Conservation (phyloP, 2,113 vertebrate genomes). For the Microtus pennsylvanicus region DNA sequence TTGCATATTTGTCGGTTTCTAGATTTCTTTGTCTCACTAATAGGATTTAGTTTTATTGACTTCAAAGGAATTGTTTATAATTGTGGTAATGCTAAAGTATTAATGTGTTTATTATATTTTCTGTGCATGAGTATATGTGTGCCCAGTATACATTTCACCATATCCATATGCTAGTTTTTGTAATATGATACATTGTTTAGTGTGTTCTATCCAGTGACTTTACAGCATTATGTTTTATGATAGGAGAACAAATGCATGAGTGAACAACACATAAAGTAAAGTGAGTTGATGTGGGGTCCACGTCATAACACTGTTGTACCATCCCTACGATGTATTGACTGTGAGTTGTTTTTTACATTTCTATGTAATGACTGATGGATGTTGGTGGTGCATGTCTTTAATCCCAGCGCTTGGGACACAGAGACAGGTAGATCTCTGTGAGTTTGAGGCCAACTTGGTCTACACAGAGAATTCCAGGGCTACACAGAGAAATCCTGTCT, state of each 20-base stretch:
- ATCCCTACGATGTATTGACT: not conserved
- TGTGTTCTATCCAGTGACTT: not conserved
- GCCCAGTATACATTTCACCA: not conserved
- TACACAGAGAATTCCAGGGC: not conserved
- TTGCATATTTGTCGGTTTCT: not conserved
- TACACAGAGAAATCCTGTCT: too few relatives aligned
- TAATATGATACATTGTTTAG: not conserved
- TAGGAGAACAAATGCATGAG: not conserved
- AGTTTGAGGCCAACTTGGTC: too few relatives aligned
- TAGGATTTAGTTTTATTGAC: not conserved
- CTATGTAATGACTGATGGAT: too few relatives aligned
- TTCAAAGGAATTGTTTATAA: not conserved
- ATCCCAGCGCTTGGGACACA: too few relatives aligned
- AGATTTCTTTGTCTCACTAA: not conserved
- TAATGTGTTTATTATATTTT: not conserved
- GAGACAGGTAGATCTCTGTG: too few relatives aligned
- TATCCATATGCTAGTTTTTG: not conserved
- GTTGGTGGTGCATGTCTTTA: too few relatives aligned
- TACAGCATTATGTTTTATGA: constrained; percentile 11
- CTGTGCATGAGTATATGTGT: not conserved
- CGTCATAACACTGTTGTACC: not conserved
- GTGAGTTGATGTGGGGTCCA: not conserved
- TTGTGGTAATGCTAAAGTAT: constrained; percentile 35
- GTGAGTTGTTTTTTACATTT: too few relatives aligned
- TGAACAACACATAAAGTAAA: not conserved